phyloP scores from a whole-genome alignment of 2,797 vertebrate genomes.

The Trichosurus vulpecula region DNA sequence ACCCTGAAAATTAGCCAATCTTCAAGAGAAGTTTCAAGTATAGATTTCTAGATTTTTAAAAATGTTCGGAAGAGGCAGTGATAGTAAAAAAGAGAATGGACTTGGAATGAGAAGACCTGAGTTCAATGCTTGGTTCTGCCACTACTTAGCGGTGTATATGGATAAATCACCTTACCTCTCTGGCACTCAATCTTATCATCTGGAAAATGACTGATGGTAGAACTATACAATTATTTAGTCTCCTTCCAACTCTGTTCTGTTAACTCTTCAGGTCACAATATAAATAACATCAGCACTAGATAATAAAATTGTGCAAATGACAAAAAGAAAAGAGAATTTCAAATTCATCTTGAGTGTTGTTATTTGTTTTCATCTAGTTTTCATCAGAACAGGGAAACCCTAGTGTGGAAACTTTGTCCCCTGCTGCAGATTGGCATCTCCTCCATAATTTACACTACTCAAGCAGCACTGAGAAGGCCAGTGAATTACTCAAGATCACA shows the following conservation, averaged over 20 bases:
- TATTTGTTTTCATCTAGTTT: not conserved
- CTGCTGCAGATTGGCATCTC: not conserved
- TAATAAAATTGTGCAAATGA: not conserved
- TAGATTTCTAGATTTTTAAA: not conserved
- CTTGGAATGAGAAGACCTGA: conserved; percentile 8
- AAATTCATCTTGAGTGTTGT: not conserved
- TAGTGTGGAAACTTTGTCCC: not conserved
- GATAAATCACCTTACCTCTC: conserved; percentile 5
- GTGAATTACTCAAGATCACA: not conserved
- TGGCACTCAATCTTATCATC: conserved; percentile 31
- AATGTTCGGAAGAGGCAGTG: not conserved
- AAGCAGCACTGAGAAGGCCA: not conserved
- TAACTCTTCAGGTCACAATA: not conserved
- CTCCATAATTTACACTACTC: not conserved
- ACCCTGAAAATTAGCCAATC: not conserved
- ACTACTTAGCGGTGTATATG: not conserved
- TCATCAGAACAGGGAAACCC: not conserved
- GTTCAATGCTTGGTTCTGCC: not conserved
- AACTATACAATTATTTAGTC: not conserved
- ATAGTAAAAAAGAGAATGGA: conserved; percentile 3
- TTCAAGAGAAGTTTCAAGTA: not conserved
- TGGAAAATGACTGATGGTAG: not conserved
- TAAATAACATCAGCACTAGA: not conserved
- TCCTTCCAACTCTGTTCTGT: not conserved
- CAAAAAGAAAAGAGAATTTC: not conserved